Evolutionary conservation across 2,113 vertebrate genomes (phyloP), one percentile per base, ranked within the genome.

Genomic region (Gopherus evgoodei): DNA sequence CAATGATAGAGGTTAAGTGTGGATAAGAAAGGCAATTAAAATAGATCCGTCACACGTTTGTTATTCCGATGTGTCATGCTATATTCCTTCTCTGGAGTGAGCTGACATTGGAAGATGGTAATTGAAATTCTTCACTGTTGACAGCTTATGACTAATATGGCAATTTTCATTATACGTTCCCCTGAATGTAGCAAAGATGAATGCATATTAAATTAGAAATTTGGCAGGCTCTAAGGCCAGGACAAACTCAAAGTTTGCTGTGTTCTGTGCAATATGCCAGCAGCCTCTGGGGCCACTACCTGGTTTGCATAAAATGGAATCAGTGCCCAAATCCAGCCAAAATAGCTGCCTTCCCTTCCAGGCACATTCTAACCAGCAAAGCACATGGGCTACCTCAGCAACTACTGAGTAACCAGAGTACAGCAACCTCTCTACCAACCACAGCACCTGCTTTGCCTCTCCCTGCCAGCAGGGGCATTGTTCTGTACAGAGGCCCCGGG

Each of bases 11-110:
- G 86, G 91, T 97, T 97, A 97, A 98, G 93, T 80, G 90, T 86
- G 94, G 85, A 94, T 95, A 95, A 97, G 72, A 94, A 93, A 96
- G 91, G 92, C 94, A 98, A 98, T 98, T 98, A 97, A 97, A 98
- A 97, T 49, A 65, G 92, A 95, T 93, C 91, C 94, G 86, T 97
- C 95, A 96, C 5, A 14, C 52, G 53, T 53, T 76, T 93, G 65
- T 90, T 97, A 94, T 96, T 97, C 93, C 90, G 76, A 94, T 49
- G 57, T 84, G 90, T 89, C 89, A 89, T 93, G 84, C 84, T 92
- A 81, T 90, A 94, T 93, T 95, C 76, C 83, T 93, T 93, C 91
- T 96, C 91, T 79, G 84, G 83, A 96, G 90, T 84, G 94, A 97
- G 76, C 82, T 95, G 88, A 96, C 94, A 89, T 84, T 11, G 31